Evolutionary conservation across 2,797 vertebrate genomes (phyloP).

Genomic region (Mycteria americana): DNA sequence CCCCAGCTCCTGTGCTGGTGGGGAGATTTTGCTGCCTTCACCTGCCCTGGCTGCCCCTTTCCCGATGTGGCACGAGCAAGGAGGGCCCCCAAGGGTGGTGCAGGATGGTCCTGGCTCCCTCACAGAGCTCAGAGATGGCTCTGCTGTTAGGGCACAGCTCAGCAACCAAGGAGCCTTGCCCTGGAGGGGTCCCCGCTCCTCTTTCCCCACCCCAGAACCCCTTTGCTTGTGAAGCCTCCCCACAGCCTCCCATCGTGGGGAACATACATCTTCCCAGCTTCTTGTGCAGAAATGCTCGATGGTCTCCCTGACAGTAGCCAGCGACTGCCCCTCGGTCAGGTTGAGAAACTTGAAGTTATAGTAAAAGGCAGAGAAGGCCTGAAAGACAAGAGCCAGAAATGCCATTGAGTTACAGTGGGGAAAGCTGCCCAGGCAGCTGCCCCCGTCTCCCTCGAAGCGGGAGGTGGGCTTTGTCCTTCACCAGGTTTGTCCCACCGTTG

Average conservation of each 20-base stretch:
- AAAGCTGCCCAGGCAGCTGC: accelerated
- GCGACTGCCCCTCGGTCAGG: slow-evolving; percentile 39
- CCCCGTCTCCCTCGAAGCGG: background rate
- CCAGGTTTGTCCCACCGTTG: background rate
- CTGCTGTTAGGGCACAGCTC: background rate
- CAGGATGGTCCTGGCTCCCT: background rate
- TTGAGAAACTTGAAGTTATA: slow-evolving; percentile 74
- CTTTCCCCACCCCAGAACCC: background rate
- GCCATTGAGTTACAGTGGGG: background rate
- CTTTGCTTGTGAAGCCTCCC: background rate
- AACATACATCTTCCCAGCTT: slow-evolving; percentile 58
- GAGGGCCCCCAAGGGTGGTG: background rate
- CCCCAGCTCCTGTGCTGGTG: background rate
- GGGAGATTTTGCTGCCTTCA: background rate
- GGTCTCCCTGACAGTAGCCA: slow-evolving; percentile 4
- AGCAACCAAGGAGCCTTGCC: background rate
- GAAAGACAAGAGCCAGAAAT: background rate
- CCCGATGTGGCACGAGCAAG: background rate
- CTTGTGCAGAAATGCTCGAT: slow-evolving; percentile 28
- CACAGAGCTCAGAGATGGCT: background rate
- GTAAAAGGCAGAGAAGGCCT: slow-evolving; percentile 76
- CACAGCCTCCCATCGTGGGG: background rate
- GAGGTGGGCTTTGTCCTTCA: background rate
- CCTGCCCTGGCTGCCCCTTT: background rate
- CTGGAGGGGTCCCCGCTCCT: background rate